Evolutionary conservation across 2,888 invertebrate genomes (phyloP).

Genomic region (Drosophila rubida): DNA sequence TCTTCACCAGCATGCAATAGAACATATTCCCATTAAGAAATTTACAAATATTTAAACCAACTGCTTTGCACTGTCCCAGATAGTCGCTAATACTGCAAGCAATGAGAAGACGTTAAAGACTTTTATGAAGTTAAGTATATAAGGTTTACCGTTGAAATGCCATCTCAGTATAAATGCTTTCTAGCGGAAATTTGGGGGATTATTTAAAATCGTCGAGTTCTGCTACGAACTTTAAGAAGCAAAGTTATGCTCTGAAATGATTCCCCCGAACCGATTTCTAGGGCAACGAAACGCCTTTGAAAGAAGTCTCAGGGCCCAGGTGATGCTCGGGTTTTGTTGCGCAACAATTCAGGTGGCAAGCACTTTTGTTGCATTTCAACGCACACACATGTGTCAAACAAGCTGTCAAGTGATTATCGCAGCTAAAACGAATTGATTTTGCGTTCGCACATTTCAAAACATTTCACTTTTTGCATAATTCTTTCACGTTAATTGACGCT

Average conservation of each 20-base stretch:
- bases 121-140: too few relatives aligned
- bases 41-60: not conserved
- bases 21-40: constrained; percentile 4
- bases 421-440: constrained; percentile 58
- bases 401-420: constrained; percentile 32
- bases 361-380: not conserved
- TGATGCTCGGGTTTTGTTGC: not conserved
- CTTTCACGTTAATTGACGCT: constrained; percentile 70
- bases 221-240: constrained; percentile 2
- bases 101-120: too few relatives aligned
- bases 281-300: not conserved
- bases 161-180: constrained; percentile 2
- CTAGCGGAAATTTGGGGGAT: constrained; percentile 1
- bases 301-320: not conserved
- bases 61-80: constrained; percentile 1
- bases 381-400: constrained; percentile 42
- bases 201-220: not conserved
- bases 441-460: constrained; percentile 25
- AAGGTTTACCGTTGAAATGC: constrained; percentile 10
- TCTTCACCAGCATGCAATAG: constrained; percentile 33
- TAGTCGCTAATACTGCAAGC: constrained; percentile 3
- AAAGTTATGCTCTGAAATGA: not conserved
- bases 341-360: not conserved
- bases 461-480: constrained; percentile 49
- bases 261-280: too few relatives aligned